These are phyloP conservation scores for Oligia latruncula DNA, from an alignment of 2,888 invertebrate species.

Conservation along the genomic window DNA sequence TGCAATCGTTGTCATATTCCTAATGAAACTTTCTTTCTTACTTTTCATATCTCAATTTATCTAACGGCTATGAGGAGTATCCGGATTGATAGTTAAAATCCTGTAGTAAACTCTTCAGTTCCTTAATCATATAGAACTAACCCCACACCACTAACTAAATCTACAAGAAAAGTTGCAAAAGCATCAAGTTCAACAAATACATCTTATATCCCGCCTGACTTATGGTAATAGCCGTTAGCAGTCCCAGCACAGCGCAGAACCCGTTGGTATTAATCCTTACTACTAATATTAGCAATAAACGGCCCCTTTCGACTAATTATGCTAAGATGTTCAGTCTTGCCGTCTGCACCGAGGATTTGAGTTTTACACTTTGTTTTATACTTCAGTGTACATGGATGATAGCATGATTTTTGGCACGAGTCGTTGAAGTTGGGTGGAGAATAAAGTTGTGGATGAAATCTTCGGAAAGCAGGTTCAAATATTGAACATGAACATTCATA, in stretches of 20 bases:
- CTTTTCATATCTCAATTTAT: neutral
- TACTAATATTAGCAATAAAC: conserved; percentile 89
- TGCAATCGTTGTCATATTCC: neutral
- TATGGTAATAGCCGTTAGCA: conserved; percentile 82
- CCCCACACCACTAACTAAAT: neutral
- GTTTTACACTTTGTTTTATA: conserved; percentile 73
- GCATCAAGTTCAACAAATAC: conserved; percentile 31
- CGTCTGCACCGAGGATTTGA: conserved; percentile 80
- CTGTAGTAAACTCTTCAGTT: neutral
- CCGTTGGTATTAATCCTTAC: conserved; percentile 86
- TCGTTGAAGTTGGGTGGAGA: conserved; percentile 13
- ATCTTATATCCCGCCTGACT: conserved; percentile 65
- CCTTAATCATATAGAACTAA: neutral
- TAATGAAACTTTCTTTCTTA: neutral
- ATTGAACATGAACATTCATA: neutral
- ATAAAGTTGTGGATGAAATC: neutral
- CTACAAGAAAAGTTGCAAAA: conserved; percentile 17
- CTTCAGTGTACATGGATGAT: conserved; percentile 59
- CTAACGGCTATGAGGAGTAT: neutral
- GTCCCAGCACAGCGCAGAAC: conserved; percentile 70
- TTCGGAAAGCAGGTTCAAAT: conserved; percentile 2
- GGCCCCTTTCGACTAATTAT: conserved; percentile 88
- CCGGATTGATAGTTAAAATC: neutral
- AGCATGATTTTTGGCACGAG: conserved; percentile 55
- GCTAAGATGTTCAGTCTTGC: conserved; percentile 86